Conservation (phyloP, 2,113 vertebrate genomes). For the Oreochromis tanganicae region DNA sequence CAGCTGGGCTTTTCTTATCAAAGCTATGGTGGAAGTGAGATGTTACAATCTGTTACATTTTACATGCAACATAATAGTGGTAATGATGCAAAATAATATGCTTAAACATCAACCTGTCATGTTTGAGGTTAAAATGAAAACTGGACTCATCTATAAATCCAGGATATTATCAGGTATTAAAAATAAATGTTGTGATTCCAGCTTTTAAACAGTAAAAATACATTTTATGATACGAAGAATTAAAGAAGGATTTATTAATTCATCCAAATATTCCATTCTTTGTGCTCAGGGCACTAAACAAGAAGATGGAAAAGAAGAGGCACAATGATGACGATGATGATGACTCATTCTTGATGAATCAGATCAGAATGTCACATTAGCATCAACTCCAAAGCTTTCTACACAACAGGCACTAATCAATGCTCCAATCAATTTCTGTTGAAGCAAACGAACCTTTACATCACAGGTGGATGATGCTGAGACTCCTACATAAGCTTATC, state of each 20-base stretch:
- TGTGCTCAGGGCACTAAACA: neutral
- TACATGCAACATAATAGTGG: neutral
- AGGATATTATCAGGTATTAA: neutral
- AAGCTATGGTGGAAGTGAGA: neutral
- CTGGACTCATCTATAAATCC: neutral
- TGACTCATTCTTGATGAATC: neutral
- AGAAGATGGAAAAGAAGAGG: neutral
- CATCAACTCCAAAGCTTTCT: neutral
- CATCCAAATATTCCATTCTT: neutral
- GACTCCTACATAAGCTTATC: neutral
- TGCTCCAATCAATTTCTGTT: neutral
- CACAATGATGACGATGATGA: neutral
- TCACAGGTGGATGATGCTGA: neutral
- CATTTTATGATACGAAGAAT: neutral
- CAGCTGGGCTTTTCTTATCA: neutral
- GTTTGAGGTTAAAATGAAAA: neutral
- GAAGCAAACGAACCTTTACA: neutral
- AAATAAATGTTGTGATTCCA: neutral
- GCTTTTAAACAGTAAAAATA: neutral
- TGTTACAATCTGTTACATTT: neutral
- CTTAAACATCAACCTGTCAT: accelerated
- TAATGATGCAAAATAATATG: neutral
- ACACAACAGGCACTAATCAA: neutral
- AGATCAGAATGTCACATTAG: conserved; percentile 39
- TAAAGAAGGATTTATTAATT: neutral